Percentiles rank a stretch among this genome's conserved stretches.
phyloP scores from a whole-genome alignment of 2,797 vertebrate genomes.

The Nyctalus aviator region DNA sequence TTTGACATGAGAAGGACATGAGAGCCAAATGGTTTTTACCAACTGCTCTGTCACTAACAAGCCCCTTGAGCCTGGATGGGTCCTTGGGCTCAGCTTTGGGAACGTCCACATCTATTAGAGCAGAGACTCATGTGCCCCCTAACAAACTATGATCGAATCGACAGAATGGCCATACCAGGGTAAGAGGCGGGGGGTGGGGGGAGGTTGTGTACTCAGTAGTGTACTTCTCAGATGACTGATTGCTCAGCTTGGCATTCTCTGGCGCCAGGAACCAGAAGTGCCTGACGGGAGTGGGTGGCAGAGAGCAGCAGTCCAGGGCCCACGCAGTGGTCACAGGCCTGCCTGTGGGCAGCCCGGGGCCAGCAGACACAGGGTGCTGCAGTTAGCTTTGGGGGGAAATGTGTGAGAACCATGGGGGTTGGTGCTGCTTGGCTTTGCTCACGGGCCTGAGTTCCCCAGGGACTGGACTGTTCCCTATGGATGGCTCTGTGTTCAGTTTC shows the following conservation, averaged over 20 bases:
- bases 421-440: fast-evolving
- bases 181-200: neutral
- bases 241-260: fast-evolving
- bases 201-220: too few species aligned
- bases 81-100: neutral
- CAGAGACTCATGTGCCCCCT: neutral
- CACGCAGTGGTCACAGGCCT: neutral
- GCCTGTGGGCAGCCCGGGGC: fast-evolving
- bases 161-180: neutral
- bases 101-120: neutral
- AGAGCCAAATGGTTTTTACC: too few species aligned
- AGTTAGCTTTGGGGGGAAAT: neutral
- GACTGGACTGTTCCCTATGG: fast-evolving
- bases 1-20: neutral
- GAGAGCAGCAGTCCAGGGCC: neutral
- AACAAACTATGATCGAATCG: too few species aligned
- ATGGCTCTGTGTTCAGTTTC: neutral
- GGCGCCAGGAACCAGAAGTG: neutral
- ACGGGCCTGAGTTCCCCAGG: fast-evolving
- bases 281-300: neutral
- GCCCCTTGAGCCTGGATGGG: neutral
- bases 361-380: fast-evolving
- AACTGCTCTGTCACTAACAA: neutral
- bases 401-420: fast-evolving
- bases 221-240: neutral